Base-by-base conservation (phyloP, 2,888 invertebrate genomes). In the Campoplex nolae region DNA sequence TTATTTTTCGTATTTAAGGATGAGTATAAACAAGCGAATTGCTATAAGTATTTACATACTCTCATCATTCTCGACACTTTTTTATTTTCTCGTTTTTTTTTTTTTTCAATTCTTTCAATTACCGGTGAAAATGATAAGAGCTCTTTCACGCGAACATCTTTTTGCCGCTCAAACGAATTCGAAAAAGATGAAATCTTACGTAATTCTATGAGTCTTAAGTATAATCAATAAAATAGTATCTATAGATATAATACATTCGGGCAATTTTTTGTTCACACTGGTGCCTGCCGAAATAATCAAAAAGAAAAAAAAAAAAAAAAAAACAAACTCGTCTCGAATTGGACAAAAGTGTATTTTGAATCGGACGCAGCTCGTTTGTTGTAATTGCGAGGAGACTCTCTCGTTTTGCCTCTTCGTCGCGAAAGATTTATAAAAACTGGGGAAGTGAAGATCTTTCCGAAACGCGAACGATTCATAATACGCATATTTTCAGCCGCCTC, bases 1-100 rank as follows among this genome's bases (percentile, higher is more conserved):
- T 73, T 86, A 82, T 78, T 70, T 54, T 32, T 68, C 23, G 42
- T 42, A 42, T 42, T 70, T 42, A 79, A 79, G 78, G 78, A 79
- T 79, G 68, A 79, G 42, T 79, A 84, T 56, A 84, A 84, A 86
- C 74, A 86, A 87, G 84, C 86, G 84, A 82, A 87, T 78, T 78
- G 73, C 81, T 78, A 84, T 84, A 75, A 23, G 54, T 87, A 88
- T 90, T 83, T 54, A 86, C 86, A 87, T 86, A 87, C 88, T 89
- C 89, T 88, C 88, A 76, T 84, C 88, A 84, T 89, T 88, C 75
- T 88, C 88, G 84, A 77, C 84, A 88, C 86, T 82, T 87, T 42
- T 85, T 80, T 71, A 82, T 83, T 84, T 58, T 56, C 78, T 68
- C 54, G n/a, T n/a, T 82, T 51, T 56, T 65, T 65, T 77, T 67